Base-by-base conservation (phyloP, 2,797 vertebrate genomes). In the Mormyrus hasselquistii region DNA sequence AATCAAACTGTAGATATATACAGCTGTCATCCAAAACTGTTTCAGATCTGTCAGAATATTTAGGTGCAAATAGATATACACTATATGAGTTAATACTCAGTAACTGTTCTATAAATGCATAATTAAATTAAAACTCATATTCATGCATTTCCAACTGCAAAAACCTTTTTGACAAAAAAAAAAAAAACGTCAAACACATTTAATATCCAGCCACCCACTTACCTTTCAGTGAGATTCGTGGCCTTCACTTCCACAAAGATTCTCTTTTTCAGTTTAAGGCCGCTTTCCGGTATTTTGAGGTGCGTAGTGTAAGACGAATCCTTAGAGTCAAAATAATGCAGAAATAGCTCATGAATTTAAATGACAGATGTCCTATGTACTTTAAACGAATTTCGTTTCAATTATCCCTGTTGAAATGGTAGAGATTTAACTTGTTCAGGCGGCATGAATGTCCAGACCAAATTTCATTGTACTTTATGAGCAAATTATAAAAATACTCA, bases 171-270 rank as follows among this genome's bases (percentile, higher is more conserved):
- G 22, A 69, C 22, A 65, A 62, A 62, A 69, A 65, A 62, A 69
- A 65, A 65, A 29, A 57, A 50, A 50, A 50, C 0, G 10, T 8
- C n/a, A 73, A 10, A 8, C 14, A 41, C 4, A 76, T 41, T 19
- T 47, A 47, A 84, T 84, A 38, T 73, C 38, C 16, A 47, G 34
- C 19, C 29, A 12, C 47, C 52, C 47, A 4, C 3, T 9, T 90
- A 96, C 96, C 92, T 96, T 0, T 93, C 90, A 55, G 95, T 95
- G 19, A 96, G 93, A 91, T 96, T 95, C 34, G 90, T 94, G 6
- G 95, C 96, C 52, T 89, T 90, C n/a, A 97, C 94, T 50, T 82
- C 89, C 57, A 96, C 96, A 90, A 94, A 96, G 90, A 97, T 94
- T 82, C 93, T 94, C 50, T 94, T 95, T 91, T 96, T 96, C 87